These are phyloP conservation scores for Falco punctatus DNA, from an alignment of 2,113 vertebrate genomes.

Conservation along the genomic window DNA sequence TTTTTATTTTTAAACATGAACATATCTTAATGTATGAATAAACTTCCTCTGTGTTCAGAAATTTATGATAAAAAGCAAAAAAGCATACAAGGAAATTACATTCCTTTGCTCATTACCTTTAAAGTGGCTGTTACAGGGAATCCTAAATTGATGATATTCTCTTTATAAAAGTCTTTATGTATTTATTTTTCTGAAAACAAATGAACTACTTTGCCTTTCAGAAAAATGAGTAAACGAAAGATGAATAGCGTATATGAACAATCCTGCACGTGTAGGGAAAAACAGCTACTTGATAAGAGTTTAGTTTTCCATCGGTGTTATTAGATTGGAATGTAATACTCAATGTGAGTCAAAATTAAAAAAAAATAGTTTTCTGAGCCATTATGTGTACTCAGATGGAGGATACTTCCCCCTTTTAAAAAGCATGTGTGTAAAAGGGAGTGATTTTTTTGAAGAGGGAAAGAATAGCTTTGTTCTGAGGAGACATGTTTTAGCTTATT, in stretches of 20 bases:
- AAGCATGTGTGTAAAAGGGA: neutral
- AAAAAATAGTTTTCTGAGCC: neutral
- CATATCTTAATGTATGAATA: neutral
- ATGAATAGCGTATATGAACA: neutral
- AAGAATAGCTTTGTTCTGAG: neutral
- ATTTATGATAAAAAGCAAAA: neutral
- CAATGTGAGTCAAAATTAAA: neutral
- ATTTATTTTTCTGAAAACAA: neutral
- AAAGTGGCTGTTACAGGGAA: neutral
- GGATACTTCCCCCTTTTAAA: neutral
- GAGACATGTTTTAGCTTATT: neutral
- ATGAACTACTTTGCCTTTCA: neutral
- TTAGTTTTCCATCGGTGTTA: neutral
- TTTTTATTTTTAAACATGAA: neutral
- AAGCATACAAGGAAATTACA: neutral
- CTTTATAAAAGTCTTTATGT: neutral
- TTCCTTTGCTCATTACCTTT: neutral
- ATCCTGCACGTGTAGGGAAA: fast-evolving
- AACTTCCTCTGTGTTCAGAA: neutral
- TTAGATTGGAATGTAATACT: neutral
- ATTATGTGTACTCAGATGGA: neutral
- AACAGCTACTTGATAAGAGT: neutral
- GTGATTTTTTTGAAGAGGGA: neutral
- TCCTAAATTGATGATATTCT: neutral
- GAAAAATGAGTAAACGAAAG: neutral